Evolutionary conservation across 2,113 vertebrate species (phyloP), one percentile per base, ranked within the genome.

Genomic region (Neolamprologus tretocephalus): DNA sequence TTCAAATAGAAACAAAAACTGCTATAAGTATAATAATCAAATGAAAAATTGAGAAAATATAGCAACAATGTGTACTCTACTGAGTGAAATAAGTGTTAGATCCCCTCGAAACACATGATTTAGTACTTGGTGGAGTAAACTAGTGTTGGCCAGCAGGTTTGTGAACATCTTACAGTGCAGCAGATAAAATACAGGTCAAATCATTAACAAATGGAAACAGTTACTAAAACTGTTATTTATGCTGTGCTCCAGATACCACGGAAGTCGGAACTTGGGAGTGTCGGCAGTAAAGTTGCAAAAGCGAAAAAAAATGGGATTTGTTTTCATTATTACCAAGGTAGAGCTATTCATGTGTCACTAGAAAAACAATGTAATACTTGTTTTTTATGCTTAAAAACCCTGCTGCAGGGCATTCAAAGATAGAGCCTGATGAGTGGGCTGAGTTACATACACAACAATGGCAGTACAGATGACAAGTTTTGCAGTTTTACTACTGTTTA

Each of bases 291-390:
- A 71, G n/a, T 71, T 14, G 35, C 7, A 42, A 42, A 42, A 23
- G 35, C 1, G 5, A 0, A 9, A 0, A 6, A 40, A 71, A 40
- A 21, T 0, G 19, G 35, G 63, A 68, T 68, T 40, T 71, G 35
- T 71, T 71, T 71, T 21, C 35, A 71, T 71, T 42, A 21, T 40
- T 68, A 68, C 11, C 63, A 40, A 14, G 7, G 35, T 37, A 2
- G 57, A 61, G 26, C 57, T 61, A 61, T 31, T 61, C 14, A 9
- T 1, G 57, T 61, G 57, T 61, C 14, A 61, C 57, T 10, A 58
- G 57, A 58, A 58, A 57, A 58, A 58, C 57, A 58, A 61, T 61
- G 57, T 61, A 61, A 61, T 61, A 61, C 57, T 61, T 61, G 57
- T 61, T 1, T 61, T 31, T 6, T 6, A 0, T 61, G 57, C 57